phyloP scores from a whole-genome alignment of 2,797 vertebrate genomes.

The Propithecus perrieri region DNA sequence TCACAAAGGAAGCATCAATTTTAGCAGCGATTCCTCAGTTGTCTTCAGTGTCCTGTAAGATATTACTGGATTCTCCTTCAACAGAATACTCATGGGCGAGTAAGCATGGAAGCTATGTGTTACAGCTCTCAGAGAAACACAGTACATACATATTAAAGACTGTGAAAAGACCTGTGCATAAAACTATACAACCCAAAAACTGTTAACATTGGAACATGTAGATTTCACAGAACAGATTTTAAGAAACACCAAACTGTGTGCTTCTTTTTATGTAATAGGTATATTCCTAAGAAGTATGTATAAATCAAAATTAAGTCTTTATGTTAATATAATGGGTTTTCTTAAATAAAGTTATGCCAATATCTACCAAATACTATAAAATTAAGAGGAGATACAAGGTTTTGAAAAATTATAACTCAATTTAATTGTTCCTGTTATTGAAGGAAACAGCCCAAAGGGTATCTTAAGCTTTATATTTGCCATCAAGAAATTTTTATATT shows the following conservation, averaged over 20 bases:
- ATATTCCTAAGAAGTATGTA: background rate
- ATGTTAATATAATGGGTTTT: background rate
- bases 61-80: background rate
- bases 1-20: background rate
- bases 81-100: background rate
- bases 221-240: background rate
- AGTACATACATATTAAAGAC: background rate
- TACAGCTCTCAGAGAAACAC: background rate
- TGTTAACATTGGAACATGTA: background rate
- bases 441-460: constrained; percentile 22
- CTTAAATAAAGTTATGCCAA: background rate
- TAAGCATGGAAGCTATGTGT: background rate
- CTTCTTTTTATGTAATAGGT: background rate
- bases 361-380: background rate
- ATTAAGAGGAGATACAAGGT: background rate
- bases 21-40: background rate
- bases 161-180: background rate
- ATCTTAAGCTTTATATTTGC: constrained; percentile 50
- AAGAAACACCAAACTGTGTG: background rate
- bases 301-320: background rate
- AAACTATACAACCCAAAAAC: background rate
- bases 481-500: constrained; percentile 41
- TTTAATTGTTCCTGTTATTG: constrained; percentile 39
- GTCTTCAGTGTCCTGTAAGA: background rate
- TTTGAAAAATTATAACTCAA: constrained; percentile 16